phyloP scores from a whole-genome alignment of 2,797 vertebrate genomes.

The Crenichthys baileyi region DNA sequence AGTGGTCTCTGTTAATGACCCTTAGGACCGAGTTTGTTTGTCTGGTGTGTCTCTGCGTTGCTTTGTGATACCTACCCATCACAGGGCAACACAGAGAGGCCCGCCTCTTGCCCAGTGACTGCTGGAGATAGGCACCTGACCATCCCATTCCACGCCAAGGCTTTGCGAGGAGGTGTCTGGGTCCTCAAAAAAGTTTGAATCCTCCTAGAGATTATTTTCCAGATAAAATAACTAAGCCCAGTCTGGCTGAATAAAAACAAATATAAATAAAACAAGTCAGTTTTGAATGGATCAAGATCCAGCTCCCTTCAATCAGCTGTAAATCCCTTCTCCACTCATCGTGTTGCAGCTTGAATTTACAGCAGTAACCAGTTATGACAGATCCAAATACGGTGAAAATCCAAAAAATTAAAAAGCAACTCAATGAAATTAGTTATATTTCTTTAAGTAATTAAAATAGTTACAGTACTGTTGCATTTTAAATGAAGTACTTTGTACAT shows the following conservation, averaged over 20 bases:
- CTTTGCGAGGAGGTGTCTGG: background rate
- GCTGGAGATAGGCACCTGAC: no score
- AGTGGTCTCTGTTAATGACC: no score
- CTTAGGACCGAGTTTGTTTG: no score
- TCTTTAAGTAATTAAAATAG: background rate
- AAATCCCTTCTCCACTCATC: background rate
- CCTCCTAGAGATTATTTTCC: background rate
- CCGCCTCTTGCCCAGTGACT: no score
- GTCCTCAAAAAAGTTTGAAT: background rate
- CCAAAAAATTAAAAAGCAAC: background rate
- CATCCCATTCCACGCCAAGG: background rate
- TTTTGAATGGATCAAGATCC: background rate
- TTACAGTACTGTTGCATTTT: background rate
- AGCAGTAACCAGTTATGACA: background rate
- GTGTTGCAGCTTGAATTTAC: background rate
- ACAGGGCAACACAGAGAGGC: no score
- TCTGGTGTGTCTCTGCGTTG: no score
- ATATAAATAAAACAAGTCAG: no score
- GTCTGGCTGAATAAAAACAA: no score
- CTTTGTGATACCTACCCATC: no score
- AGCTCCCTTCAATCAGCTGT: background rate
- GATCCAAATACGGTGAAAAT: background rate
- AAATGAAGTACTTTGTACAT: background rate
- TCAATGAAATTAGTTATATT: background rate
- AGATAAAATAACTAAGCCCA: no score